Conservation (phyloP, 1,140 invertebrate species). For the Listronotus oregonensis region DNA sequence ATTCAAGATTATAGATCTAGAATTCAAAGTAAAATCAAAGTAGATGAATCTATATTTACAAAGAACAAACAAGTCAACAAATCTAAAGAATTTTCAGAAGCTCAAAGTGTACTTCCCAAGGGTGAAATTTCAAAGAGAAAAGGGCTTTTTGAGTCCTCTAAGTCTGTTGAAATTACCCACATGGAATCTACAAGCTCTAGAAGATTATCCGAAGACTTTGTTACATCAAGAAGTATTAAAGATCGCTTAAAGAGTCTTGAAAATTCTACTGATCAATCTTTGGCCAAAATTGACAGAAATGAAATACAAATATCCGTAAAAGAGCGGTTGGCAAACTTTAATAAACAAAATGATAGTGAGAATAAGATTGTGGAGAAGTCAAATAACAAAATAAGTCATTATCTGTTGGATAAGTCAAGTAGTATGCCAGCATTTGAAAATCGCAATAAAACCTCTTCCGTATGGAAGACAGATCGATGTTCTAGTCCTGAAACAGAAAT, state of each 20-base stretch:
- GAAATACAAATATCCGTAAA: conserved; percentile 46
- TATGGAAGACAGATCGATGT: conserved; percentile 40
- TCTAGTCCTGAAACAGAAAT: conserved; percentile 49
- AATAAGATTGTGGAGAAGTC: conserved; percentile 36
- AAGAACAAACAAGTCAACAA: conserved; percentile 54
- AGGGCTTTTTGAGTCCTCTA: conserved; percentile 77
- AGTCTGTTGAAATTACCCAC: conserved; percentile 51
- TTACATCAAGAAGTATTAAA: conserved; percentile 70
- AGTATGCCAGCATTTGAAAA: conserved; percentile 34
- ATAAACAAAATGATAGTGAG: conserved; percentile 50
- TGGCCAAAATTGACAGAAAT: conserved; percentile 42
- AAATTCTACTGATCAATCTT: conserved; percentile 53
- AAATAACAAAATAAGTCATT: conserved; percentile 43
- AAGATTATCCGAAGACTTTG: conserved; percentile 63
- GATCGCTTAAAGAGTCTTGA: conserved; percentile 71
- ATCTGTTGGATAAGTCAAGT: conserved; percentile 43
- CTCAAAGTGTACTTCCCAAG: conserved; percentile 65
- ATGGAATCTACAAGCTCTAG: conserved; percentile 53
- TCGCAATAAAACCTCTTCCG: conserved; percentile 29
- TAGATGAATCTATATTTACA: conserved; percentile 47
- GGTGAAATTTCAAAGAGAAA: conserved; percentile 81
- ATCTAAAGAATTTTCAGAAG: conserved; percentile 57
- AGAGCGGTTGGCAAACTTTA: conserved; percentile 46
- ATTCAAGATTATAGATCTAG: conserved; percentile 82
- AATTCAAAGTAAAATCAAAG: conserved; percentile 62